Evolutionary conservation across 2,113 vertebrate genomes (phyloP).

Genomic region (Colinus virginianus): DNA sequence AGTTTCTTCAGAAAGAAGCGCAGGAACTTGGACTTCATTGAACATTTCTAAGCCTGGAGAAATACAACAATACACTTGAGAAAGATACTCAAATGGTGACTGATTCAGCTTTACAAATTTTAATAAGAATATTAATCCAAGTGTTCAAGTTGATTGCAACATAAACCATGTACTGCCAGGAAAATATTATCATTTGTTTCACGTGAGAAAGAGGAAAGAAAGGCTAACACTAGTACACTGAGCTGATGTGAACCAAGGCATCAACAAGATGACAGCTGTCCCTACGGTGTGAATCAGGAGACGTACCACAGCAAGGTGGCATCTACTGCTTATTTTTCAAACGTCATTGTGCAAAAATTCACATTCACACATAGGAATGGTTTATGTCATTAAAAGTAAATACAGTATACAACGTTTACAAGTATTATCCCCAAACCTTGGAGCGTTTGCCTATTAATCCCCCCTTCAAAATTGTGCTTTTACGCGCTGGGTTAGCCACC

Average conservation of each 20-base stretch:
- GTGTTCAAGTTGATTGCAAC: neutral
- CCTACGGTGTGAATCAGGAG: neutral
- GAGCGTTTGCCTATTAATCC: neutral
- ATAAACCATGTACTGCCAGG: neutral
- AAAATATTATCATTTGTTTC: neutral
- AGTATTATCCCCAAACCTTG: neutral
- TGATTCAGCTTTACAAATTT: neutral
- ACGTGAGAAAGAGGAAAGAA: neutral
- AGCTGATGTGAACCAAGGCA: neutral
- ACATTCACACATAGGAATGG: neutral
- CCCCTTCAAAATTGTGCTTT: neutral
- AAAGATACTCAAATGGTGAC: neutral
- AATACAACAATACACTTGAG: neutral
- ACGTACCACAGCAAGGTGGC: neutral
- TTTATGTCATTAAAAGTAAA: neutral
- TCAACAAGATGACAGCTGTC: neutral
- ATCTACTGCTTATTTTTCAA: neutral
- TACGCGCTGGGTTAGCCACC: neutral
- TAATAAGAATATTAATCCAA: neutral
- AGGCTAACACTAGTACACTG: neutral
- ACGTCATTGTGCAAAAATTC: neutral
- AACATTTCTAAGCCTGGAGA: constrained; percentile 34
- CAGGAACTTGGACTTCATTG: neutral
- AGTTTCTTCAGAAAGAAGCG: neutral
- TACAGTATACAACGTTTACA: neutral